phyloP scores from a whole-genome alignment of 2,797 vertebrate genomes.

The Ctenochaetus hawaiiensis region DNA sequence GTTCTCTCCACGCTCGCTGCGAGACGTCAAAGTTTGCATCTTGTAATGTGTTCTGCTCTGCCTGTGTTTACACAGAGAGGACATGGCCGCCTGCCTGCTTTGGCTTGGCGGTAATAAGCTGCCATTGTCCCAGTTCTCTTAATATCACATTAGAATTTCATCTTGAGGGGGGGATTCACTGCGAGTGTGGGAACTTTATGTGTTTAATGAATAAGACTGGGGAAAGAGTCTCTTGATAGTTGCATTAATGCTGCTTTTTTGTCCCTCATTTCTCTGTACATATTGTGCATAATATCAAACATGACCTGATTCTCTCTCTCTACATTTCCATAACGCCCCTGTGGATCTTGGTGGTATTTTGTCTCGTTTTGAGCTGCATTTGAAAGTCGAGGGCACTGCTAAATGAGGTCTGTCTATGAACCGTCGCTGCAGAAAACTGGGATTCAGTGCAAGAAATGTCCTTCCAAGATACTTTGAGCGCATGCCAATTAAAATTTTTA shows the following conservation, averaged over 20 bases:
- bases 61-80: constrained; percentile 54
- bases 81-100: constrained; percentile 52
- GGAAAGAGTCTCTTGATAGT: constrained; percentile 51
- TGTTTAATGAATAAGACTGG: constrained; percentile 78
- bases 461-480: constrained; percentile 28
- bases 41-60: constrained; percentile 31
- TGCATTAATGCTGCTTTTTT: constrained; percentile 63
- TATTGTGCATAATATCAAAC: constrained; percentile 77
- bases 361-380: constrained; percentile 69
- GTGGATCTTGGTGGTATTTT: constrained; percentile 80
- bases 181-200: constrained; percentile 70
- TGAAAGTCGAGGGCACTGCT: constrained; percentile 54
- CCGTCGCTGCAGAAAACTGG: constrained; percentile 14
- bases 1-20: constrained; percentile 17
- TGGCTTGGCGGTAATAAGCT: constrained; percentile 64
- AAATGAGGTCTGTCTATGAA: constrained; percentile 49
- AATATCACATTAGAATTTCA: constrained; percentile 85
- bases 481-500: background rate
- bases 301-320: constrained; percentile 75
- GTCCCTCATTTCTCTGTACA: constrained; percentile 53
- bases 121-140: constrained; percentile 78
- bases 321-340: constrained; percentile 73
- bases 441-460: background rate
- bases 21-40: constrained; percentile 32
- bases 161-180: constrained; percentile 71